Percentiles rank a stretch among this genome's conserved stretches.
phyloP scores from a whole-genome alignment of 2,113 vertebrate species.

The Cisticola juncidis region DNA sequence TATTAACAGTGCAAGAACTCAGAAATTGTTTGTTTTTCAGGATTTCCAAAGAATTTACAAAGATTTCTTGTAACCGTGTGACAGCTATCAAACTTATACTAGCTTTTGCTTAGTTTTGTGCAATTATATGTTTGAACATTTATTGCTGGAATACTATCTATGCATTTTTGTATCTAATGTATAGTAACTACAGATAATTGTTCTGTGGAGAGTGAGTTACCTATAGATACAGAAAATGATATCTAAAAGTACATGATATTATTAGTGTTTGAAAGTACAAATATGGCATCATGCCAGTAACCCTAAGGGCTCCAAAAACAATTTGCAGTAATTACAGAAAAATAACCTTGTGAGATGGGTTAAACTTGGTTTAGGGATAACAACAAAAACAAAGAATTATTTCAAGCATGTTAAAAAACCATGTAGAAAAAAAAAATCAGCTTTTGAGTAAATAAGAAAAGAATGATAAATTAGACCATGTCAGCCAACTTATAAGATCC shows the following conservation, averaged over 20 bases:
- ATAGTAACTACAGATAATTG: not conserved
- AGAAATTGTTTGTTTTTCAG: not conserved
- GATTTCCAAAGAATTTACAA: not conserved
- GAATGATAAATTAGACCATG: not conserved
- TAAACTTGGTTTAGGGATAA: not conserved
- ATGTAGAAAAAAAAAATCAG: not conserved
- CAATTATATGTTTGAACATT: not conserved
- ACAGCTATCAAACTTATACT: not conserved
- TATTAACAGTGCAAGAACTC: not conserved
- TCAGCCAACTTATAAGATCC: not conserved
- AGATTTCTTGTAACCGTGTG: not conserved
- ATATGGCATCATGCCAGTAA: rapidly evolving
- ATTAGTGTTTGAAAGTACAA: not conserved
- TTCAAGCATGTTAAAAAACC: not conserved
- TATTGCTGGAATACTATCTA: not conserved
- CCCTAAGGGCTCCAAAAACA: not conserved
- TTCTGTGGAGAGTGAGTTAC: not conserved
- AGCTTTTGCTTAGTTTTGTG: not conserved
- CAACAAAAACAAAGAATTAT: not conserved
- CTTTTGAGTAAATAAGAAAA: not conserved
- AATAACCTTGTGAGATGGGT: not conserved
- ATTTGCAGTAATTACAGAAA: not conserved
- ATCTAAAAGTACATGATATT: not conserved
- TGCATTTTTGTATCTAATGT: not conserved
- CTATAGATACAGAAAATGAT: not conserved